phyloP scores from a whole-genome alignment of 2,113 vertebrate species.

The Tachuris rubrigastra region DNA sequence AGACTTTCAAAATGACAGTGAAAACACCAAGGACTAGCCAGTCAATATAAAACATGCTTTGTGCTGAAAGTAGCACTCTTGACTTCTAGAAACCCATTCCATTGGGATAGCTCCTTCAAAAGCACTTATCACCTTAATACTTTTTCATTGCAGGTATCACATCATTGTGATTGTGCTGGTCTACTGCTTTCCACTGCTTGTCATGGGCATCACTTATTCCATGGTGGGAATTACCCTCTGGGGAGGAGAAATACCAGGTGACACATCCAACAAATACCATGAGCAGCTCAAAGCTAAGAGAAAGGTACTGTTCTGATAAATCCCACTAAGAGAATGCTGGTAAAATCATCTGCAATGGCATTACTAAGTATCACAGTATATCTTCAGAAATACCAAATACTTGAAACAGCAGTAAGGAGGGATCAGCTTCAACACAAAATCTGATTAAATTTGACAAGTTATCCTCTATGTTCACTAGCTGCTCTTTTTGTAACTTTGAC shows the following conservation, averaged over 20 bases:
- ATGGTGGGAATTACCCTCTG: conserved; percentile 94
- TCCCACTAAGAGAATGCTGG: not conserved
- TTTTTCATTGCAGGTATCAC: conserved; percentile 84
- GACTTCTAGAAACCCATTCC: not conserved
- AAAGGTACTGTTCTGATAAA: conserved; percentile 81
- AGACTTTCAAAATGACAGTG: not conserved
- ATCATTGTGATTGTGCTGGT: conserved; percentile 88
- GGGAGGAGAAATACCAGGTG: conserved; percentile 96
- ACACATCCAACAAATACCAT: conserved; percentile 92
- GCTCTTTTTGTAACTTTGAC: not conserved
- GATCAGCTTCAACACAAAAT: not conserved
- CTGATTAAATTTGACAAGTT: not conserved
- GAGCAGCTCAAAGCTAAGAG: conserved; percentile 95
- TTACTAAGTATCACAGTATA: not conserved
- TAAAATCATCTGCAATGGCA: not conserved
- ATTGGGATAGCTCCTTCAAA: not conserved
- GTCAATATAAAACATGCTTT: not conserved
- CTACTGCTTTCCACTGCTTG: conserved; percentile 89
- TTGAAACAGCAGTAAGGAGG: not conserved
- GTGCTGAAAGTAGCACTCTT: not conserved
- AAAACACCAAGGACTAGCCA: not conserved
- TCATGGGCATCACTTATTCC: conserved; percentile 96
- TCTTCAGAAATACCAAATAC: not conserved
- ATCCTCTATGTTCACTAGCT: not conserved
- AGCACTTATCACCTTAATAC: not conserved